A percentile compares a stretch with the other conserved stretches of the same genome.
These are phyloP conservation scores for Melinaea marsaeus DNA, from an alignment of 2,888 invertebrate genomes.

Conservation along the genomic window DNA sequence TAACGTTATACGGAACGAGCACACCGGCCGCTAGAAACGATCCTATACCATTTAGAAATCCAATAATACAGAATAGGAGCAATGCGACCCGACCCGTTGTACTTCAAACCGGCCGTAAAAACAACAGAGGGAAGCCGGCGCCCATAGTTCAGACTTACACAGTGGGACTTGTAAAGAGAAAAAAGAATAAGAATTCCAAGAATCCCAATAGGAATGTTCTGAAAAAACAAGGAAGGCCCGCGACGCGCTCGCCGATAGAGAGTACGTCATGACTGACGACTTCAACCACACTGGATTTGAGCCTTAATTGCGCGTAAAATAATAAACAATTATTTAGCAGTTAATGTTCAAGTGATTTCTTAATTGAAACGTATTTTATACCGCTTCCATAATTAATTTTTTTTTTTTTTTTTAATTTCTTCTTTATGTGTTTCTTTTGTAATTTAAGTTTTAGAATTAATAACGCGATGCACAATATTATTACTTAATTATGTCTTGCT, in stretches of 20 bases:
- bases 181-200: conserved; percentile 77
- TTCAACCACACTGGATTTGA: conserved; percentile 58
- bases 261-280: conserved; percentile 64
- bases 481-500: conserved; percentile 58
- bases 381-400: conserved; percentile 15
- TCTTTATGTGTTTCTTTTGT: conserved; percentile 24
- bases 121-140: conserved; percentile 58
- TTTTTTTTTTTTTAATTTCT: conserved; percentile 16
- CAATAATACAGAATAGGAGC: conserved; percentile 62
- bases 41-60: conserved; percentile 75
- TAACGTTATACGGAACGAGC: conserved; percentile 94
- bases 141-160: conserved; percentile 67
- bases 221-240: conserved; percentile 75
- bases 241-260: conserved; percentile 73
- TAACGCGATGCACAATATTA: conserved; percentile 43
- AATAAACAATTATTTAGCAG: background rate
- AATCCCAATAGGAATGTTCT: conserved; percentile 73
- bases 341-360: background rate
- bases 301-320: conserved; percentile 45
- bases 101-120: conserved; percentile 64
- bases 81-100: conserved; percentile 69
- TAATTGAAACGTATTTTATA: background rate
- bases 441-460: conserved; percentile 32
- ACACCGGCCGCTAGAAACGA: conserved; percentile 80
- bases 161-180: conserved; percentile 69